phyloP scores from a whole-genome alignment of 2,888 invertebrate genomes.

The Tupiocoris notatus region DNA sequence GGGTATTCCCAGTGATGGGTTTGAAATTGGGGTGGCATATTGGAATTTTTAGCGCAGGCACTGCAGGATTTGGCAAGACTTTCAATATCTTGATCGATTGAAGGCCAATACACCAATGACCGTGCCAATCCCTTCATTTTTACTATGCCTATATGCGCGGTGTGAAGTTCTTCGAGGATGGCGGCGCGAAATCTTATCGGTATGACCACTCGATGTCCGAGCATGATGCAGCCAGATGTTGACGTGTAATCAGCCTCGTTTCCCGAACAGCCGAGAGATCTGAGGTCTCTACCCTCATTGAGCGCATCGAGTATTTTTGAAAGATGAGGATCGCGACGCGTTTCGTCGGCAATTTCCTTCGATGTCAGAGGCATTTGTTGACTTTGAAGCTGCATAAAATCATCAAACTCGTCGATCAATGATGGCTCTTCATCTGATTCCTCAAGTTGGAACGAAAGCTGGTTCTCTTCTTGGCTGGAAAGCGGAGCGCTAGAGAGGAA shows the following conservation, averaged over 20 bases:
- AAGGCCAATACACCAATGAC: no score
- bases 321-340: constrained; percentile 9
- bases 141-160: constrained; percentile 13
- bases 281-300: constrained; percentile 12
- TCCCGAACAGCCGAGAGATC: constrained; percentile 1
- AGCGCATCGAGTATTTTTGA: constrained; percentile 11
- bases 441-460: background rate
- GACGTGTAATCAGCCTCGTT: constrained; percentile 11
- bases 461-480: background rate
- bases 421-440: background rate
- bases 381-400: constrained; percentile 21
- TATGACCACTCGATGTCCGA: constrained; percentile 27
- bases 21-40: constrained; percentile 27
- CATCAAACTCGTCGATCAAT: background rate
- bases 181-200: constrained; percentile 6
- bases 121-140: constrained; percentile 34
- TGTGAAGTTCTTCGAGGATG: no score
- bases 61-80: no score
- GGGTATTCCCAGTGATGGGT: constrained; percentile 48
- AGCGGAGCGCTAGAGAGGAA: background rate
- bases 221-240: constrained; percentile 5
- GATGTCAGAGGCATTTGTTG: constrained; percentile 25
- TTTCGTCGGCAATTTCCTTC: constrained; percentile 30
- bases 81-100: no score
- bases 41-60: no score